Evolutionary conservation across 1,140 invertebrate genomes (phyloP), one percentile per base, ranked within the genome.

Genomic region (Drosophila tristis): DNA sequence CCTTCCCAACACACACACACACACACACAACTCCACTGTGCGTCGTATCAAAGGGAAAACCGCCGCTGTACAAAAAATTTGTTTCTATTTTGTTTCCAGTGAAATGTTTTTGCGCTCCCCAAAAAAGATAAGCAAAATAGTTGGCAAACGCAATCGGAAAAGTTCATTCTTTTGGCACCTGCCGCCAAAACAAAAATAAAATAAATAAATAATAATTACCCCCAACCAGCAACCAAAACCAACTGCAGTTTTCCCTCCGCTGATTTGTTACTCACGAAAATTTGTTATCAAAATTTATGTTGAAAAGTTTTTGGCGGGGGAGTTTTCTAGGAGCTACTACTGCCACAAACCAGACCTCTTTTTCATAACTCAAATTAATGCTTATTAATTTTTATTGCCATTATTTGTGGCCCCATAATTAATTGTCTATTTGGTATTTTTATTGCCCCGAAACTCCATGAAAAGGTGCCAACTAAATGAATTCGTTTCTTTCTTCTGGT

Each of bases 361-460:
- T 75, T 75, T 66, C 72, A 75, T 74, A 75, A 75, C 71, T 75
- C 53, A 74, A 57, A 75, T 75, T 59, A 75, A 75, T 75, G 72
- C 61, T 75, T 74, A 75, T 75, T 75, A 75, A 75, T 75, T 75
- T 74, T 75, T 74, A 75, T 75, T 75, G 71, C 72, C 35, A 74
- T 74, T 74, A 74, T 74, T 74, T 57, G 72, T 74, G 54, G 61
- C 26, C 11, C 71, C 54, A 53, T 75, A 75, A 75, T 75, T 75
- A 75, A 75, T 75, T 75, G 74, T 75, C 71, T 75, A 66, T 75
- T 75, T 66, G 61, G 72, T 65, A 75, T 74, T 74, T 74, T 74
- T 74, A 56, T 74, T 56, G 72, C 60, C 31, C 47, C 20, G 26
- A 35, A 45, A 70, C n/a, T 16, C n/a, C 31, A 20, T 63, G 59